Evolutionary conservation across 2,888 invertebrate species (phyloP), one percentile per base, ranked within the genome.

Genomic region (Acanthosepion esculentum): DNA sequence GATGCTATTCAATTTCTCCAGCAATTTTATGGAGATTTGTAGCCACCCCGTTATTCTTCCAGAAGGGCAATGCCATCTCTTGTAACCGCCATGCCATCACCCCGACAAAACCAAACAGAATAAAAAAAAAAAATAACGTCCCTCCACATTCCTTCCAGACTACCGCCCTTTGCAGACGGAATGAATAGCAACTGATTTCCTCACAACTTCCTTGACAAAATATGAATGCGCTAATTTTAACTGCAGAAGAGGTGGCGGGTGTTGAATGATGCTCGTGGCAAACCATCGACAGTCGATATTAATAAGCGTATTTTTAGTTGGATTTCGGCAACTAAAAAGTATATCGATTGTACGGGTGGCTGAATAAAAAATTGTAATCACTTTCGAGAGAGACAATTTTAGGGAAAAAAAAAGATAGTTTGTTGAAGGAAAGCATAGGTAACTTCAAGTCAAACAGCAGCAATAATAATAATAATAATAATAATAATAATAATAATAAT

Each of bases 151-250:
- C 78, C 15, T n/a, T 78, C 78, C 78, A 78, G 78, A 78, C 78
- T 78, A 78, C 15, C 78, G n/a, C n/a, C 78, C n/a, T 15, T 78
- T 78, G 78, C n/a, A 78, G n/a, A 33, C 78, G 8, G n/a, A 0
- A 78, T 78, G 78, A 78, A 78, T 78, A 78, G 78, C 10, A n/a
- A 78, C 78, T 78, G 78, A 78, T 78, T 78, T 78, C 15, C 78
- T 78, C 78, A 33, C 15, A 78, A 78, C n/a, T n/a, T n/a, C 78
- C 78, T 15, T 18, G 18, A 33, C 78, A 78, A 78, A 78, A 78
- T 78, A 78, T 78, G 78, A 78, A 78, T 78, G 78, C n/a, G 78
- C n/a, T 78, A 78, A 78, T 78, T 78, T 78, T 78, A n/a, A 78
- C n/a, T 78, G n/a, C 15, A 33, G 7, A 5, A 18, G n/a, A 33